Conservation (phyloP, 2,888 invertebrate genomes). For the Notodonta dromedarius region DNA sequence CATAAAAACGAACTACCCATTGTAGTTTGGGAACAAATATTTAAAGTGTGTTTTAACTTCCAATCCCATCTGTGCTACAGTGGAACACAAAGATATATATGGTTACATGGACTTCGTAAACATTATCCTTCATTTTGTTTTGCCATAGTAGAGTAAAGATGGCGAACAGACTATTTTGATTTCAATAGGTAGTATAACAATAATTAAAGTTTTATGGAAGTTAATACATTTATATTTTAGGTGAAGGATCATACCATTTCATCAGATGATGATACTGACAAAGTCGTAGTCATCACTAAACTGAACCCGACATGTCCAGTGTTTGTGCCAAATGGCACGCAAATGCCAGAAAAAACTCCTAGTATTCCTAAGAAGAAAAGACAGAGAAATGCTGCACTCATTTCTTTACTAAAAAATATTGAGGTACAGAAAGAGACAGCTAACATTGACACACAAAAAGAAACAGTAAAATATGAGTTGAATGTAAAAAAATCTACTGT, state of each 20-base stretch:
- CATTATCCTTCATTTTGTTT: too few relatives aligned
- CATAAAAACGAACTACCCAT: too few relatives aligned
- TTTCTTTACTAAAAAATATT: constrained; percentile 45
- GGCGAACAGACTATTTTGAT: too few relatives aligned
- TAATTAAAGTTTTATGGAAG: too few relatives aligned
- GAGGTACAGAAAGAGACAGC: constrained; percentile 9
- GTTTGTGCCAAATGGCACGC: constrained; percentile 12
- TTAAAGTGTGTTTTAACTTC: too few relatives aligned
- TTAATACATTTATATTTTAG: constrained; percentile 38
- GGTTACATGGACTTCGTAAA: too few relatives aligned
- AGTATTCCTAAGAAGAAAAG: constrained; percentile 27
- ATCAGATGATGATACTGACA: constrained; percentile 18
- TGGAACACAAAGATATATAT: too few relatives aligned
- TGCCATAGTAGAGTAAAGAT: too few relatives aligned
- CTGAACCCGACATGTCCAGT: background rate
- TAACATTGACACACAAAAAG: constrained; percentile 11
- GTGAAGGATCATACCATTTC: constrained; percentile 38
- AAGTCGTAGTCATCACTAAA: constrained; percentile 1
- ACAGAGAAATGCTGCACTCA: constrained; percentile 53
- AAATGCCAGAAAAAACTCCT: constrained; percentile 4
- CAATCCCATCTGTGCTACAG: too few relatives aligned
- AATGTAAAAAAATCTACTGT: background rate
- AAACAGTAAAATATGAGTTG: constrained; percentile 11
- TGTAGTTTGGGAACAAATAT: too few relatives aligned
- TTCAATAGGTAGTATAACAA: too few relatives aligned